Evolutionary conservation across 2,113 vertebrate species (phyloP).

Genomic region (Paradisaea rubra): DNA sequence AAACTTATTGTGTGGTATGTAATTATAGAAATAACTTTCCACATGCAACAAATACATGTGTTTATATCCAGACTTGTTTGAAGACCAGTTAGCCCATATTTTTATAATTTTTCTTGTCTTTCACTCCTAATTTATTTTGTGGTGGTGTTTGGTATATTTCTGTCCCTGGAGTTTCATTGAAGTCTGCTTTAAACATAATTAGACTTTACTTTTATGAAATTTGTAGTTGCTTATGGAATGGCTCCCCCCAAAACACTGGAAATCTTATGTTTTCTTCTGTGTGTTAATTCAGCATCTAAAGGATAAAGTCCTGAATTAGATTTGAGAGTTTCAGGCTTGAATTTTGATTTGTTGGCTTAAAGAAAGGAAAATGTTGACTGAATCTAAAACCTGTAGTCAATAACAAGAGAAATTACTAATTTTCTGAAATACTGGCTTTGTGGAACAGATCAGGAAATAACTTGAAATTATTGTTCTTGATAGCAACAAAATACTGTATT

Average conservation of each 20-base stretch:
- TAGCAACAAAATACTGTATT: not conserved
- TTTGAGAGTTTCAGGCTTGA: not conserved
- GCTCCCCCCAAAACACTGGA: not conserved
- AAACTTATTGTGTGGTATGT: not conserved
- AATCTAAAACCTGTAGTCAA: not conserved
- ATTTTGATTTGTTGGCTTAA: not conserved
- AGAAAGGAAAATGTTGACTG: not conserved
- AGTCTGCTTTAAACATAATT: not conserved
- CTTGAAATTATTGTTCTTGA: not conserved
- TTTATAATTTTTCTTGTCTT: conserved; percentile 28
- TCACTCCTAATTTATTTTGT: conserved; percentile 4
- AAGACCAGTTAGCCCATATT: not conserved
- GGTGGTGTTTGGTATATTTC: not conserved
- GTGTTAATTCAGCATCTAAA: not conserved
- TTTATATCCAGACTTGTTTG: conserved; percentile 2
- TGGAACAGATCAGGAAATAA: not conserved
- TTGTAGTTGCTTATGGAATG: not conserved
- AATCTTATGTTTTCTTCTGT: not conserved
- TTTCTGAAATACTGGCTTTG: not conserved
- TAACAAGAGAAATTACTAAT: not conserved
- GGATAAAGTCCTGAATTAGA: not conserved
- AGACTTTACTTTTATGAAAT: not conserved
- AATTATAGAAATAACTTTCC: not conserved
- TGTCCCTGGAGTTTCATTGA: not conserved
- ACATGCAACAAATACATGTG: not conserved